A percentile compares a stretch with the other conserved stretches of the same genome.
These are phyloP conservation scores for Ormyrus thymus DNA, from an alignment of 2,888 invertebrate genomes.

Conservation along the genomic window DNA sequence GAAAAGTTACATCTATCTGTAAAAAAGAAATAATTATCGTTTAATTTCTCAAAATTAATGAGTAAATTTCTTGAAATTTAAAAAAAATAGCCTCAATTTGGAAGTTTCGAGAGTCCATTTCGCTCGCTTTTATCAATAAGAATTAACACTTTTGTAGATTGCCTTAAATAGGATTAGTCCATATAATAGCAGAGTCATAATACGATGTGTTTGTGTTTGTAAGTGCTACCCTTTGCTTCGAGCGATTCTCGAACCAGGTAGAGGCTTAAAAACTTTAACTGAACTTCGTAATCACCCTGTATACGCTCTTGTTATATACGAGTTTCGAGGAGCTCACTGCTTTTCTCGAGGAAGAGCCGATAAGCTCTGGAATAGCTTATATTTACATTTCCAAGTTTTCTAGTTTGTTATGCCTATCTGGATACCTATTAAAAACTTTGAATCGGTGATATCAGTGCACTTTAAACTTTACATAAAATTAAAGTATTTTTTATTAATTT, in stretches of 20 bases:
- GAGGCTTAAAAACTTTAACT: slow-evolving; percentile 52
- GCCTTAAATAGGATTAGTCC: slow-evolving; percentile 28
- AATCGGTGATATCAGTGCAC: background rate
- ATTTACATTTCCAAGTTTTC: slow-evolving; percentile 53
- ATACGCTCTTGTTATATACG: slow-evolving; percentile 48
- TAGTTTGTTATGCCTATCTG: slow-evolving; percentile 50
- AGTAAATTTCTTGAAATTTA: too few relatives aligned
- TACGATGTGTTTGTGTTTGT: slow-evolving; percentile 30
- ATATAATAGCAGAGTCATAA: slow-evolving; percentile 28
- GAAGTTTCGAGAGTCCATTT: too few relatives aligned
- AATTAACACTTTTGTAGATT: slow-evolving; percentile 4
- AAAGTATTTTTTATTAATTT: too few relatives aligned
- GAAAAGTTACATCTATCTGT: too few relatives aligned
- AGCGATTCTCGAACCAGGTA: slow-evolving; percentile 40
- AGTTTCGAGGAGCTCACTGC: slow-evolving; percentile 42
- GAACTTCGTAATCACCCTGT: slow-evolving; percentile 52
- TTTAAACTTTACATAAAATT: too few relatives aligned
- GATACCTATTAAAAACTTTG: slow-evolving; percentile 25
- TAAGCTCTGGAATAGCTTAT: slow-evolving; percentile 55
- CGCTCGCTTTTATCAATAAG: background rate
- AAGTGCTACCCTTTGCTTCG: slow-evolving; percentile 26
- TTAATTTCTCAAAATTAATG: too few relatives aligned
- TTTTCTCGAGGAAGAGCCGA: slow-evolving; percentile 48
- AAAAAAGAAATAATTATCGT: too few relatives aligned
- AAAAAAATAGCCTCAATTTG: too few relatives aligned